phyloP scores from a whole-genome alignment of 2,888 invertebrate species.

The Plebejus argus region DNA sequence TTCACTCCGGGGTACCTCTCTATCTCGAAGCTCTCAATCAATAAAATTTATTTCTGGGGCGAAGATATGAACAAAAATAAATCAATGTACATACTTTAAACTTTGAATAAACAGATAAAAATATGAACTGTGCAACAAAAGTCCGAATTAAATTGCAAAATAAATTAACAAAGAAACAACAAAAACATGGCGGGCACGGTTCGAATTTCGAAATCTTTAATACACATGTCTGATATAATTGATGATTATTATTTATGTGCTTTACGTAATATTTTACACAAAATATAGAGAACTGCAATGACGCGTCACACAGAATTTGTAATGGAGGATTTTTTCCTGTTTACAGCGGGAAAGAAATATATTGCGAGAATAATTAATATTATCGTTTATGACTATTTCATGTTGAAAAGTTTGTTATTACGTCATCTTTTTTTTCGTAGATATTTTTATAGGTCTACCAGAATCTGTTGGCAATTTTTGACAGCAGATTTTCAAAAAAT shows the following conservation, averaged over 20 bases:
- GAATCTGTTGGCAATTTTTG: no score
- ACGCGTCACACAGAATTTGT: neutral
- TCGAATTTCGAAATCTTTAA: neutral
- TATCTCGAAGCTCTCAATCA: neutral
- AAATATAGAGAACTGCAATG: neutral
- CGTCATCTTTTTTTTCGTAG: neutral
- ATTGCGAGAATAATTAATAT: neutral
- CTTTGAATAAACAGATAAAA: neutral
- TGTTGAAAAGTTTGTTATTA: neutral
- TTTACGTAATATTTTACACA: neutral
- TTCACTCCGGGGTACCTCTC: constrained; percentile 8
- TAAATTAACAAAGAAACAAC: no score
- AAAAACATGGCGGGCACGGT: neutral
- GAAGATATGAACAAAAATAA: neutral
- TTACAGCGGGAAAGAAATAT: neutral
- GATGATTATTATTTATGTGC: no score
- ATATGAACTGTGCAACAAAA: neutral
- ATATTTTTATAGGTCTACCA: neutral
- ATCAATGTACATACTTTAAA: neutral
- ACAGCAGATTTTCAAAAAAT: no score
- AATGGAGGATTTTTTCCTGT: neutral
- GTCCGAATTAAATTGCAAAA: neutral
- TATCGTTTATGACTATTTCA: neutral
- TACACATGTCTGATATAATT: no score
- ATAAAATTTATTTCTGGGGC: constrained; percentile 18